Conservation (phyloP, 2,888 invertebrate species). For the Lycaena phlaeas region DNA sequence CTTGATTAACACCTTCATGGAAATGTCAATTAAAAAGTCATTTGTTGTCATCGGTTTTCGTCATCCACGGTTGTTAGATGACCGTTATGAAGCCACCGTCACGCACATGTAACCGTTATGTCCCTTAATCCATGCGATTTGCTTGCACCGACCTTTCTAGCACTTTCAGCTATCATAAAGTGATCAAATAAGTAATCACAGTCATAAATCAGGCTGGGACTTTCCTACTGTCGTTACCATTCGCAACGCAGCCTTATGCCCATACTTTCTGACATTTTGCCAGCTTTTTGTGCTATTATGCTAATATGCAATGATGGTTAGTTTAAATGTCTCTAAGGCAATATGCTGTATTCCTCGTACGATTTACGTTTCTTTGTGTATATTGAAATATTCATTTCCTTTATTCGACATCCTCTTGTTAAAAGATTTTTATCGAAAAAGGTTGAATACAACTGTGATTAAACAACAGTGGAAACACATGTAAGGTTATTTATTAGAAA, state of each 20-base stretch:
- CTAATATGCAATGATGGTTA: conserved; percentile 45
- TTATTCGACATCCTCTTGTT: conserved; percentile 4
- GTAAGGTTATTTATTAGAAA: conserved; percentile 5
- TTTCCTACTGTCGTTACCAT: conserved; percentile 57
- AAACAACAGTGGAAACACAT: neutral
- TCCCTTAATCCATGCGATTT: conserved; percentile 49
- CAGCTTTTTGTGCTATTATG: conserved; percentile 53
- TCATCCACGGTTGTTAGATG: conserved; percentile 36
- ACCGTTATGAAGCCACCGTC: conserved; percentile 48
- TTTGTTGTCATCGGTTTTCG: conserved; percentile 27
- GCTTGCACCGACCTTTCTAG: conserved; percentile 57
- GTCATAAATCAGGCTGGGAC: conserved; percentile 51
- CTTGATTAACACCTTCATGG: too few species aligned
- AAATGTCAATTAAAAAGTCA: conserved; percentile 41
- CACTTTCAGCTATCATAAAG: conserved; percentile 67
- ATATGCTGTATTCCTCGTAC: too few species aligned
- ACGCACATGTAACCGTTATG: conserved; percentile 42
- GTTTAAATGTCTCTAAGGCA: conserved; percentile 34
- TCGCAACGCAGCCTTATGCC: conserved; percentile 43
- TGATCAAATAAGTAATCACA: conserved; percentile 68
- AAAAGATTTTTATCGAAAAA: conserved; percentile 2
- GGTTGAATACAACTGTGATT: conserved; percentile 1
- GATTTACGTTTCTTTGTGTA: too few species aligned
- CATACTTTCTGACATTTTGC: conserved; percentile 44
- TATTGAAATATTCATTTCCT: conserved; percentile 5